A percentile compares a stretch with the other conserved stretches of the same genome.
phyloP scores from a whole-genome alignment of 2,113 vertebrate genomes.

The Oreochromis niloticus region DNA sequence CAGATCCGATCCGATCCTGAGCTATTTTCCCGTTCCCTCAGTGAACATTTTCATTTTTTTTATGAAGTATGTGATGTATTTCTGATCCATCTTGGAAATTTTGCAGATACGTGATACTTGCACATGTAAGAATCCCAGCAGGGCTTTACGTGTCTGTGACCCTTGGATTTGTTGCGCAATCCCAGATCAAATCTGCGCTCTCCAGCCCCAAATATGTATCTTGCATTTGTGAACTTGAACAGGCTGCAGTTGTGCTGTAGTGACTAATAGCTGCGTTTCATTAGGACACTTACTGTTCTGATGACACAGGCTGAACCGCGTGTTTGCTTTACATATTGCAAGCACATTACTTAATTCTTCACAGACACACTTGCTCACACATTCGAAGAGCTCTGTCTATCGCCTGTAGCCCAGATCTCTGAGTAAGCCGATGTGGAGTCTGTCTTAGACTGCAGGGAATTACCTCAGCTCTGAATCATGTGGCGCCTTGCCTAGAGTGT shows the following conservation, averaged over 20 bases:
- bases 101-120: slow-evolving; percentile 53
- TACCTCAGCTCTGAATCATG: slow-evolving; percentile 68
- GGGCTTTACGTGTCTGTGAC: slow-evolving; percentile 26
- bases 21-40: background rate
- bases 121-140: slow-evolving; percentile 33
- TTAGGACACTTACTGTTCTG: background rate
- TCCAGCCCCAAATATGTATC: background rate
- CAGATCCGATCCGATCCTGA: background rate
- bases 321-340: background rate
- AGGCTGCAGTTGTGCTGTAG: background rate
- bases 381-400: background rate
- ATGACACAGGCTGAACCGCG: background rate
- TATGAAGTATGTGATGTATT: slow-evolving; percentile 46
- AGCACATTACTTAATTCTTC: background rate
- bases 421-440: slow-evolving; percentile 36
- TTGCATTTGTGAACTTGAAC: background rate
- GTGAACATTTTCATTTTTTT: slow-evolving; percentile 13
- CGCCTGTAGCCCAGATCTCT: slow-evolving; percentile 36
- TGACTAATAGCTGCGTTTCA: background rate
- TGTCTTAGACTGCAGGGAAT: slow-evolving; percentile 47
- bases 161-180: slow-evolving; percentile 17
- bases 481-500: slow-evolving; percentile 45
- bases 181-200: background rate
- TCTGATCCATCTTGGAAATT: slow-evolving; percentile 53
- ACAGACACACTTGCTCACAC: background rate